Evolutionary conservation across 2,797 vertebrate species (phyloP).

Genomic region (Champsocephalus esox): DNA sequence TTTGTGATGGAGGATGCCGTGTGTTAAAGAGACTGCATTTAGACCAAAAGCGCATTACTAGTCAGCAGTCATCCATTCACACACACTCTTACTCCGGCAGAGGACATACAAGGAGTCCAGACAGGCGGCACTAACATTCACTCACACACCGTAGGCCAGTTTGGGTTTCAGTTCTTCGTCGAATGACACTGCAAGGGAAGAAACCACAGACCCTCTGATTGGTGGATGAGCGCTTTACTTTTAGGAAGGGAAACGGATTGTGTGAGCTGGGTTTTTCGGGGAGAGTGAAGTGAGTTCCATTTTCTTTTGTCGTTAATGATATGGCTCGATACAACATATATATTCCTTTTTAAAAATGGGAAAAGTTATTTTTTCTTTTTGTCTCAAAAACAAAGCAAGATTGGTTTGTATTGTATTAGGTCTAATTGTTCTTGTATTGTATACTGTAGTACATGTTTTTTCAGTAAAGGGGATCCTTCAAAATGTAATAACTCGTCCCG

Average conservation of each 20-base stretch:
- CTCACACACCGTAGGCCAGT: too few species aligned
- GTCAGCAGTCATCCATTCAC: too few species aligned
- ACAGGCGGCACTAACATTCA: too few species aligned
- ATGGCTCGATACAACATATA: not conserved
- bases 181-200: too few species aligned
- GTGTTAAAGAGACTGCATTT: too few species aligned
- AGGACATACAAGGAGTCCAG: too few species aligned
- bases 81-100: too few species aligned
- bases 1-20: too few species aligned
- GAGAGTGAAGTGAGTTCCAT: slow-evolving; percentile 7
- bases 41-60: too few species aligned
- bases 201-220: too few species aligned
- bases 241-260: slow-evolving; percentile 1
- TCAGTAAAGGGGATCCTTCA: not conserved
- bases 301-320: slow-evolving; percentile 15
- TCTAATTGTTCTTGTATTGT: not conserved
- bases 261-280: slow-evolving; percentile 1
- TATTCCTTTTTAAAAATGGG: not conserved
- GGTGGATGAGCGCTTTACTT: too few species aligned
- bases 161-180: too few species aligned
- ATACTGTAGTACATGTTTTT: not conserved
- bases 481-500: not conserved
- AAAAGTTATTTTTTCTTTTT: not conserved
- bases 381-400: not conserved
- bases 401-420: not conserved